Percentiles rank a stretch among this genome's conserved stretches.
These are phyloP conservation scores for Drosophila guanche DNA, from an alignment of 1,140 invertebrate genomes.

Conservation along the genomic window DNA sequence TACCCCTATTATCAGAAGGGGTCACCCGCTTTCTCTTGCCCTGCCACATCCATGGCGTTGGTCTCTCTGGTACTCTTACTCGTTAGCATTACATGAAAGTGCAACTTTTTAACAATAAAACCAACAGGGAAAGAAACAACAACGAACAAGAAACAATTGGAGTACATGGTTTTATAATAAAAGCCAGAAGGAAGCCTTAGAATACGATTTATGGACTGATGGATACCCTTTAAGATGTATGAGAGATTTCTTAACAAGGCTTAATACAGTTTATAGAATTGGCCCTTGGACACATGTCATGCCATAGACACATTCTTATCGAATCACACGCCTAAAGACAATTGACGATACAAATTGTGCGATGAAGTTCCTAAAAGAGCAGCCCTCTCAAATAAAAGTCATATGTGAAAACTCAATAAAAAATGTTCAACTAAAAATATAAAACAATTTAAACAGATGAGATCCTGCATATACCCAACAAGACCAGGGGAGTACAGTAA, in stretches of 20 bases:
- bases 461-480: too few relatives aligned
- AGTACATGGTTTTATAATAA: slow-evolving; percentile 70
- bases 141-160: slow-evolving; percentile 54
- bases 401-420: too few relatives aligned
- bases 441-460: too few relatives aligned
- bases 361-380: too few relatives aligned
- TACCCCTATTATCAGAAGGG: slow-evolving; percentile 68
- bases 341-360: too few relatives aligned
- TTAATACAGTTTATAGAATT: too few relatives aligned
- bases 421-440: too few relatives aligned
- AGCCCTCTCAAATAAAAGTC: too few relatives aligned
- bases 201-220: slow-evolving; percentile 3
- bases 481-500: too few relatives aligned
- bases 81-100: slow-evolving; percentile 73
- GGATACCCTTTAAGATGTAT: slow-evolving; percentile 11
- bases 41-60: slow-evolving; percentile 10
- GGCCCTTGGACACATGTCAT: too few relatives aligned
- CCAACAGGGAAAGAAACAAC: slow-evolving; percentile 17
- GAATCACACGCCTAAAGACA: too few relatives aligned
- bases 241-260: background rate
- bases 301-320: too few relatives aligned
- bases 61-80: slow-evolving; percentile 33
- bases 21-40: slow-evolving; percentile 19
- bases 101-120: slow-evolving; percentile 68
- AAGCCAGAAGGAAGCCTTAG: slow-evolving; percentile 16